Base-by-base conservation (phyloP, 2,888 invertebrate genomes). In the Epinotia nisella region DNA sequence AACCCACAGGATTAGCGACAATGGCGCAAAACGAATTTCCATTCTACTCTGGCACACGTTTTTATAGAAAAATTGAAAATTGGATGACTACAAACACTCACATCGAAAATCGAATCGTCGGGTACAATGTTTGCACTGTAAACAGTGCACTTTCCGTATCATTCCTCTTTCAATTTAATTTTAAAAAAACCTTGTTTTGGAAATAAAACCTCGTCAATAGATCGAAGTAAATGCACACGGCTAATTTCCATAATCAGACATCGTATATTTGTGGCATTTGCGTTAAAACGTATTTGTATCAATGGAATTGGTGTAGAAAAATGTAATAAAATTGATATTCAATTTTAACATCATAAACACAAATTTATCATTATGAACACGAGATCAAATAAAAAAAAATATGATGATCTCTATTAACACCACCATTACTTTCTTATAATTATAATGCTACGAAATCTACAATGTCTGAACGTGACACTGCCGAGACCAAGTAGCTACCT, bases 11-110 rank as follows among this genome's bases (percentile, higher is more conserved):
- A 5, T 49, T 49, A 49, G 15, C 3, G 4, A 11, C 19, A 21
- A n/a, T 9, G 1, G 49, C 10, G 5, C 7, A 29, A 17, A 51
- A 24, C 29, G 4, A 17, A 45, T 70, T 15, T 35, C 29, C 45
- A 45, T 29, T 65, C 29, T 35, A 15, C 19, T 19, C 17, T 58
- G 51, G 35, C 21, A 21, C 58, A 29, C 39, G 39, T 51, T 21
- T n/a, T 51, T 21, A 51, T 59, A 51, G 58, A 19, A 59, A 71
- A 51, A 53, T 59, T 53, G n/a, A 35, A 58, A 70, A 41, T 61
- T 56, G 70, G 56, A 53, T 29, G 62, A 65, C 51, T 58, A 65
- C 70, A 65, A 71, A 71, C 64, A 59, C 70, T 39, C 49, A 39
- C 58, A 62, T 58, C 24, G 58, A 56, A 21, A 58, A 71, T 71